Base-by-base conservation (phyloP, 2,888 invertebrate species). In the Coenonympha arcania region DNA sequence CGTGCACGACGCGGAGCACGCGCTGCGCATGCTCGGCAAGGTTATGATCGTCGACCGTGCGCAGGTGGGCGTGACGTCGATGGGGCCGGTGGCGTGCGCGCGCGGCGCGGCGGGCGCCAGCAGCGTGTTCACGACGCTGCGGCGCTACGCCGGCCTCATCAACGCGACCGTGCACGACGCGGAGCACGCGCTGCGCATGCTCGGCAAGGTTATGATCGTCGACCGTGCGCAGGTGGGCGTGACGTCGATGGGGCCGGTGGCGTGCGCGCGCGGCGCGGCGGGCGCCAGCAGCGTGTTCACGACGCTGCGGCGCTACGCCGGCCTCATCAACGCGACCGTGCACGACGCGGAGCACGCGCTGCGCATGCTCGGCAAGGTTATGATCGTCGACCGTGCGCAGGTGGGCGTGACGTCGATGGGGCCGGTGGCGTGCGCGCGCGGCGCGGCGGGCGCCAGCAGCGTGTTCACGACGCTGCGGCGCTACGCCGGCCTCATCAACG, bases 271-370 rank as follows among this genome's bases (percentile, higher is more conserved):
- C 6, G 41, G 48, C 37, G 52, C 58, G 6, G 54, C 50, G 31
- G 62, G 59, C 50, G 71, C 71, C 53, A 68, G 73, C 49, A 79
- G 79, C 68, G 84, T 84, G 57, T 73, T 84, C 68, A 83, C 84
- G 22, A 50, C 69, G 56, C 66, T 83, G 52, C 62, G 62, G 52
- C 65, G 59, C 33, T 82, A 83, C 69, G 69, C 65, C 8, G 65
- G 61, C 34, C 57, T 82, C 39, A 52, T 84, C 34, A 74, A 78
- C 66, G 66, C 68, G 26, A 83, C 83, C 48, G 68, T 83, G 24
- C 24, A 34, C 42, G 66, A 71, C 57, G 55, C 71, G 28, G 75
- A 78, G 33, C 36, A 52, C n/a, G 63, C n/a, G n/a, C n/a, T n/a
- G n/a, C 31, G 1, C 1, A 11, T 28, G n/a, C n/a, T n/a, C n/a